phyloP scores from a whole-genome alignment of 2,888 invertebrate species.

The Drosophila basisetae region DNA sequence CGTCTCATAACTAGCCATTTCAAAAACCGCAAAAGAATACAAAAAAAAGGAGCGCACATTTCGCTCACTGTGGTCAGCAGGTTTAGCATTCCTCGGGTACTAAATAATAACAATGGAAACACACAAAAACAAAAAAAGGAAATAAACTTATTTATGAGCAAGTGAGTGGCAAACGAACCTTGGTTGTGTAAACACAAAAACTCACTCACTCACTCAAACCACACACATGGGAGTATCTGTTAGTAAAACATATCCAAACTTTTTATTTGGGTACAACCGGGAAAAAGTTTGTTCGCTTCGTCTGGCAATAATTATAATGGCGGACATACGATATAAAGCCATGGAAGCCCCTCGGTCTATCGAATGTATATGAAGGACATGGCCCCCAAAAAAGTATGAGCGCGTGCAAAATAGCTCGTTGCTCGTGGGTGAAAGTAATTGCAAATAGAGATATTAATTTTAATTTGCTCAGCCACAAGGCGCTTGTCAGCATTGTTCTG shows the following conservation, averaged over 20 bases:
- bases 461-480: constrained; percentile 9
- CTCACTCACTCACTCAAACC: background rate
- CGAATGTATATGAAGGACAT: constrained; percentile 5
- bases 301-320: constrained; percentile 63
- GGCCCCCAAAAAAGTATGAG: background rate
- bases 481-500: background rate
- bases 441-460: constrained; percentile 40
- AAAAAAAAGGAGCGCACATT: constrained; percentile 2
- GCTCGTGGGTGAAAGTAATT: constrained; percentile 20
- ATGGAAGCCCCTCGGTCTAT: constrained; percentile 55
- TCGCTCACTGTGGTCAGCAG: constrained; percentile 11
- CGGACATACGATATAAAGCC: constrained; percentile 44
- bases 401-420: background rate
- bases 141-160: constrained; percentile 5
- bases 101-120: constrained; percentile 39
- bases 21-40: constrained; percentile 13
- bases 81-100: background rate
- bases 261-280: constrained; percentile 24
- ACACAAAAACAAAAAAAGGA: background rate
- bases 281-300: constrained; percentile 49
- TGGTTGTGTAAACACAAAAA: constrained; percentile 17
- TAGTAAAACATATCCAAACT: constrained; percentile 26
- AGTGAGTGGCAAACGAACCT: background rate
- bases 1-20: background rate
- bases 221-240: background rate